A percentile compares a stretch with the other conserved stretches of the same genome.
Conservation (phyloP, 2,113 vertebrate species). For the Pithys albifrons region DNA sequence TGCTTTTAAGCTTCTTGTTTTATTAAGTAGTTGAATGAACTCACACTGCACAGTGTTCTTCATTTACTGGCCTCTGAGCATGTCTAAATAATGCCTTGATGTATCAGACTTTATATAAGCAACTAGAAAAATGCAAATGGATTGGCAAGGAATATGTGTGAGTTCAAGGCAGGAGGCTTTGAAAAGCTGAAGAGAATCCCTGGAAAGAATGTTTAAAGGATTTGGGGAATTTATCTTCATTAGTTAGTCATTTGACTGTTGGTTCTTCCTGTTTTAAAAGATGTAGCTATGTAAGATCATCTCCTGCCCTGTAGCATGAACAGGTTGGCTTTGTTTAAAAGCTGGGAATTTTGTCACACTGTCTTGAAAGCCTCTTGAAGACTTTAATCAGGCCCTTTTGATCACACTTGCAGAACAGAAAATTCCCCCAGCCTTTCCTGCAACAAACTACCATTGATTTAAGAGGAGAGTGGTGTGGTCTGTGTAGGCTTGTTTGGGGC, state of each 20-base stretch:
- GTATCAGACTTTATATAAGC: background rate
- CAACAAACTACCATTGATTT: background rate
- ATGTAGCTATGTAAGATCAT: background rate
- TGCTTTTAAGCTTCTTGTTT: background rate
- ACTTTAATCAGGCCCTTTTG: slow-evolving; percentile 51
- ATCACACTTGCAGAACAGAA: slow-evolving; percentile 28
- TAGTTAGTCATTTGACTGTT: background rate
- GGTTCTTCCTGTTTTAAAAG: background rate
- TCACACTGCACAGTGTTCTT: background rate
- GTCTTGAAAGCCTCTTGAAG: background rate
- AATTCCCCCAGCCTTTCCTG: background rate
- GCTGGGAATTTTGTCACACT: slow-evolving; percentile 35
- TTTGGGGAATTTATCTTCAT: background rate
- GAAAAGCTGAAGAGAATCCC: background rate
- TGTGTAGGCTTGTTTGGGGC: background rate
- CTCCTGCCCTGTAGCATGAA: background rate
- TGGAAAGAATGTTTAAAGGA: background rate
- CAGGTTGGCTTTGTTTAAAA: slow-evolving; percentile 29
- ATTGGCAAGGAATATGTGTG: background rate
- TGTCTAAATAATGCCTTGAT: background rate
- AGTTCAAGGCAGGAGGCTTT: background rate
- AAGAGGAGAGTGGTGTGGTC: background rate
- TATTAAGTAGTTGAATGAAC: background rate
- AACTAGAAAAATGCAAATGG: background rate
- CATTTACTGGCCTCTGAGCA: background rate